phyloP scores from a whole-genome alignment of 2,888 invertebrate genomes.

The Volucella zonaria region DNA sequence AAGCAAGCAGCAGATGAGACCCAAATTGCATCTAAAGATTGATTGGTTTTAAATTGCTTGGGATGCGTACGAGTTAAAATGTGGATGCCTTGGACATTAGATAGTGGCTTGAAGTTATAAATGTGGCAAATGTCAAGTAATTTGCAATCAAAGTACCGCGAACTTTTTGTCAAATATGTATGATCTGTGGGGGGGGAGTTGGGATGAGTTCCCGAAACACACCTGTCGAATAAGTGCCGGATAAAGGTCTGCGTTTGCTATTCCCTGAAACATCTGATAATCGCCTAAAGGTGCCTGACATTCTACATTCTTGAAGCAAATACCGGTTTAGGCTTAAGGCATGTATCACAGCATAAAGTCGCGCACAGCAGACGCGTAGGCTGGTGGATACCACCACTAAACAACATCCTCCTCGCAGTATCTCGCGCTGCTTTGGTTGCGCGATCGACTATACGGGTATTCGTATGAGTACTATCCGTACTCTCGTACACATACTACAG shows the following conservation, averaged over 20 bases:
- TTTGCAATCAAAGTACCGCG: slow-evolving; percentile 25
- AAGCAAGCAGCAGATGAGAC: slow-evolving; percentile 66
- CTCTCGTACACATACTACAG: background rate
- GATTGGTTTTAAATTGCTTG: slow-evolving; percentile 67
- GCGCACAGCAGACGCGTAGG: slow-evolving; percentile 62
- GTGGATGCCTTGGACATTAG: background rate
- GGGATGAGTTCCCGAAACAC: slow-evolving; percentile 38
- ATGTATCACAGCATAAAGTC: slow-evolving; percentile 28
- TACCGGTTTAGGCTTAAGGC: slow-evolving; percentile 24
- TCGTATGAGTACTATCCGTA: too few species aligned
- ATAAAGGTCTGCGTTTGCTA: slow-evolving; percentile 40
- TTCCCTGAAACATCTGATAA: slow-evolving; percentile 1
- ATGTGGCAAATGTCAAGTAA: slow-evolving; percentile 34
- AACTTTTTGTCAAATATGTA: slow-evolving; percentile 3
- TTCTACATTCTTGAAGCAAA: slow-evolving; percentile 15
- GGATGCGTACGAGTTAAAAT: background rate
- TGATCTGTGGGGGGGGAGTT: too few species aligned
- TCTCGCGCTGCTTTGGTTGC: slow-evolving; percentile 30
- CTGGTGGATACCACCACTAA: slow-evolving; percentile 47
- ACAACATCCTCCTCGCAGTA: slow-evolving; percentile 58
- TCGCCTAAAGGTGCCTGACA: slow-evolving; percentile 53
- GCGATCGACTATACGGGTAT: background rate
- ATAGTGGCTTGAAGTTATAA: slow-evolving; percentile 10
- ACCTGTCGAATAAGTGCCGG: slow-evolving; percentile 45
- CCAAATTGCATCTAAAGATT: slow-evolving; percentile 70